Percentiles rank a stretch among this genome's conserved stretches.
phyloP scores from a whole-genome alignment of 2,797 vertebrate species.

The Brachyrhaphis roseni region DNA sequence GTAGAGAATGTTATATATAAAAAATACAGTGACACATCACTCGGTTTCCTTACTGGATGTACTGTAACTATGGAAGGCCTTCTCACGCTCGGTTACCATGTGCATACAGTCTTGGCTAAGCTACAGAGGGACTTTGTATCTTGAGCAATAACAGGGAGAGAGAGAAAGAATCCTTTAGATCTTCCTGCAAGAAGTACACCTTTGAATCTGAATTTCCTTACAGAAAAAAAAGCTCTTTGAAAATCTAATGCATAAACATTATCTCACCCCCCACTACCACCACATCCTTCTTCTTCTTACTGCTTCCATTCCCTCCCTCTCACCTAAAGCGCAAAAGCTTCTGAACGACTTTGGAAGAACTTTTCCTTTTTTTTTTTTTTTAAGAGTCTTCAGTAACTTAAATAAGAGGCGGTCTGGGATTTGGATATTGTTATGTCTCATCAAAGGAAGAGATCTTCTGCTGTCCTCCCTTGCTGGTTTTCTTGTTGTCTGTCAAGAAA shows the following conservation, averaged over 20 bases:
- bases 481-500: conserved; percentile 79
- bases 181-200: conserved; percentile 84
- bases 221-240: conserved; percentile 84
- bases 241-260: conserved; percentile 89
- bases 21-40: conserved; percentile 61
- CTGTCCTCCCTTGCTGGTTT: conserved; percentile 75
- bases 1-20: conserved; percentile 64
- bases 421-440: conserved; percentile 86
- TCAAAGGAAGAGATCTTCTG: conserved; percentile 82
- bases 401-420: conserved; percentile 83
- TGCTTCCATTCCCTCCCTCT: conserved; percentile 73
- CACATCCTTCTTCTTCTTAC: conserved; percentile 56
- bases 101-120: conserved; percentile 80
- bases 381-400: conserved; percentile 83
- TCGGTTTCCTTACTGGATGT: conserved; percentile 50
- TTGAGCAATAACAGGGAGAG: conserved; percentile 81
- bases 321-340: conserved; percentile 82
- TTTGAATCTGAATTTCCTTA: conserved; percentile 87
- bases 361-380: conserved; percentile 70
- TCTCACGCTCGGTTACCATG: conserved; percentile 67
- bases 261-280: conserved; percentile 66
- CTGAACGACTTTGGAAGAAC: conserved; percentile 85
- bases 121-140: conserved; percentile 84
- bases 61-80: conserved; percentile 66
- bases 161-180: conserved; percentile 83